Base-by-base conservation (phyloP, 2,113 vertebrate species). In the Tympanuchus pallidicinctus region DNA sequence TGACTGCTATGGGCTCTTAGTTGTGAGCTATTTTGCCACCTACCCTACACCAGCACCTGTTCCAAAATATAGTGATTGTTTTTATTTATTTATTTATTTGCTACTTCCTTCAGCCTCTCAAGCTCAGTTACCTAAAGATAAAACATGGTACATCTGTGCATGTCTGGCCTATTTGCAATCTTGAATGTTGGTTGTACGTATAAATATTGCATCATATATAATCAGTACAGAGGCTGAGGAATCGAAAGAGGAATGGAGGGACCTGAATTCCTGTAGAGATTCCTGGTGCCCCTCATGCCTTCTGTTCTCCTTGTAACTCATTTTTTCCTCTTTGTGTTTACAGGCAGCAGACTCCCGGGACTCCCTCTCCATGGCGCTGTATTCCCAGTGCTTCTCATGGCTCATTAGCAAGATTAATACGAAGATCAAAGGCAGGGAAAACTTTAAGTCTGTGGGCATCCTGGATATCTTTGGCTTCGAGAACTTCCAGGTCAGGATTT, bases 381-480 rank as follows among this genome's bases (percentile, higher is more conserved):
- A 99, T 93, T 98, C 99, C 36, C 98, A 99, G 92, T 99, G 99
- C 94, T 99, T 99, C 94, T 99, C 99, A 17, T 99, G 99, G 99
- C 98, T 99, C 95, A 99, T 99, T 95, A 97, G 96, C 78, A 98
- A 98, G 93, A 99, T 99, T 95, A 99, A 99, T 88, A 98, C 97
- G 70, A 99, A 98, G 93, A 97, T 99, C 95, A 98, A 98, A 93
- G 98, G 99, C 89, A 99, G 98, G 80, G 98, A 99, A 96, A 99
- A 99, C 97, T 99, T 99, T 76, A 99, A 99, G 91, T 99, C 99
- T 90, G 98, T 99, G n/a, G 98, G 99, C 78, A 99, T 99, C 96
- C 97, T 99, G 36, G 99, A 99, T 97, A 99, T 99, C 92, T 99
- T 99, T 42, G 99, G 99, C 88, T 99, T 99, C 36, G 99, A 99